phyloP scores from a whole-genome alignment of 1,140 invertebrate species.

The Eriocheir sinensis region DNA sequence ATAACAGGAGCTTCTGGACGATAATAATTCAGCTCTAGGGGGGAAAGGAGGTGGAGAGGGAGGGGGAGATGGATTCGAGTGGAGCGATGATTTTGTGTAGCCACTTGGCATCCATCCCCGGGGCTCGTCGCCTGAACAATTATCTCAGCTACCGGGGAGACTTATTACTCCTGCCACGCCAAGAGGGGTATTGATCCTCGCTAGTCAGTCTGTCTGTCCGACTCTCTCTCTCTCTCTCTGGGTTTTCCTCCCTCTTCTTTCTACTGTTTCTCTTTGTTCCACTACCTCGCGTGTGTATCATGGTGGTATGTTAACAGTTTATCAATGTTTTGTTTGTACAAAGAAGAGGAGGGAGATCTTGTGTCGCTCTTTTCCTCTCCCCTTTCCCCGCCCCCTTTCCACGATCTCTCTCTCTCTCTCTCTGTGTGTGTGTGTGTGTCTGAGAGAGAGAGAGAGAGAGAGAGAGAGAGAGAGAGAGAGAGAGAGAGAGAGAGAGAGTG shows the following conservation, averaged over 20 bases:
- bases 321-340: neutral
- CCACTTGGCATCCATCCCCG: slow-evolving; percentile 20
- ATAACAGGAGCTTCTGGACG: neutral
- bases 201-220: slow-evolving; percentile 40
- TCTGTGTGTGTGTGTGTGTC: too few species aligned
- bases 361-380: neutral
- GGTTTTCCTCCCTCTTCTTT: neutral
- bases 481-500: too few species aligned
- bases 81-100: slow-evolving; percentile 5
- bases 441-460: too few species aligned
- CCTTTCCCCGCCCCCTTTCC: too few species aligned
- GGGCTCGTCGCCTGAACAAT: slow-evolving; percentile 28
- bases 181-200: slow-evolving; percentile 51
- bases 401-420: neutral
- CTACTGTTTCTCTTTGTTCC: neutral
- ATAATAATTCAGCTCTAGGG: neutral
- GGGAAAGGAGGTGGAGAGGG: too few species aligned
- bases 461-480: too few species aligned
- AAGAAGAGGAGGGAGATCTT: too few species aligned
- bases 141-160: slow-evolving; percentile 44
- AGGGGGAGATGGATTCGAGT: neutral
- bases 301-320: neutral
- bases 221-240: slow-evolving; percentile 33
- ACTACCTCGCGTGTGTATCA: slow-evolving; percentile 8
- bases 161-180: slow-evolving; percentile 54